Percentiles rank a stretch among this genome's conserved stretches.
Conservation (phyloP, 2,113 vertebrate species). For the Triplophysa siluroides region DNA sequence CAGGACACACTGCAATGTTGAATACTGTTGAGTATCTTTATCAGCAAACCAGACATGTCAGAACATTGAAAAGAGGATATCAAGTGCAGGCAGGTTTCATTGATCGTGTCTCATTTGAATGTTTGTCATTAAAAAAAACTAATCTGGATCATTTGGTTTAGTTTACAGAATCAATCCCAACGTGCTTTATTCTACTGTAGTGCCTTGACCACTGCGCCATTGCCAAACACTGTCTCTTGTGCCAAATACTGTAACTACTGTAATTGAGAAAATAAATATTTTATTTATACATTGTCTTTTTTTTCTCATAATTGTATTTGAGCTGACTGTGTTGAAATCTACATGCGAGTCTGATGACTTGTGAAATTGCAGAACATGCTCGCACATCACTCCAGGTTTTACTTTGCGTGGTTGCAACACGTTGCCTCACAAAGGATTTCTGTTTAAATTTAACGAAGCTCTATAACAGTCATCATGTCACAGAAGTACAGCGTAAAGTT, state of each 20-base stretch:
- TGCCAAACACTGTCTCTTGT: conserved; percentile 56
- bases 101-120: not conserved
- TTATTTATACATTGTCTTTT: conserved; percentile 55
- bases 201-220: conserved; percentile 56
- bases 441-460: not conserved
- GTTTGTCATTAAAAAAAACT: not conserved
- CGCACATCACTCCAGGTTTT: not conserved
- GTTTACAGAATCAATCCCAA: conserved; percentile 3
- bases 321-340: not conserved
- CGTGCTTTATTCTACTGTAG: conserved; percentile 47
- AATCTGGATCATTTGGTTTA: not conserved
- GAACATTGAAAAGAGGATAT: not conserved
- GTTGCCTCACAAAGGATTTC: conserved; percentile 8
- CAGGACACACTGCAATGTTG: not conserved
- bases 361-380: not conserved
- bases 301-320: not conserved
- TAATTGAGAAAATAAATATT: conserved; percentile 55
- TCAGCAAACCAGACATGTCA: not conserved
- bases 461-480: not conserved
- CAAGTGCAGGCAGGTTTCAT: not conserved
- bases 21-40: not conserved
- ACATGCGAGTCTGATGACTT: not conserved
- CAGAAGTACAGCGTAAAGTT: not conserved
- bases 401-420: not conserved
- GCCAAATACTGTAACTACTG: conserved; percentile 56